Conservation (phyloP, 1,140 invertebrate genomes). For the Diachasmimorpha longicaudata region DNA sequence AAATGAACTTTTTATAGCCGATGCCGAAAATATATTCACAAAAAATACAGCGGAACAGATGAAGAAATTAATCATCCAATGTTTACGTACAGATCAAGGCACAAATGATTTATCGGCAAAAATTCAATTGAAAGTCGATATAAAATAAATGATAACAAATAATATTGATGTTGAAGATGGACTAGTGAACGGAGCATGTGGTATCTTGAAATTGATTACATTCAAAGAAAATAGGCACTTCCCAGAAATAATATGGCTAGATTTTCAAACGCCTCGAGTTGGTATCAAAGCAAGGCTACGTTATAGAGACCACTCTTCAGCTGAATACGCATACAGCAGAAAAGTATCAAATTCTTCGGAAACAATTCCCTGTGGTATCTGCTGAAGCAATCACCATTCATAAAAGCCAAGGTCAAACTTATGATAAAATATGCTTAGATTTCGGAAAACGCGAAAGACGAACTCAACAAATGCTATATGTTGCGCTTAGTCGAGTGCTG, state of each 20-base stretch:
- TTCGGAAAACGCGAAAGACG: background rate
- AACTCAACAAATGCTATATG: background rate
- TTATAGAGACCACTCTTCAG: background rate
- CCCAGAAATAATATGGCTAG: background rate
- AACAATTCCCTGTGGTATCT: background rate
- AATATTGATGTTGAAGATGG: background rate
- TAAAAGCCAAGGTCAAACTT: background rate
- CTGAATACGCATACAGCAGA: background rate
- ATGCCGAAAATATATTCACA: conserved; percentile 8
- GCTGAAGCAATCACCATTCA: background rate
- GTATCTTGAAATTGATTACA: background rate
- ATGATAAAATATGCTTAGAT: background rate
- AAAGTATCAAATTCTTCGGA: background rate
- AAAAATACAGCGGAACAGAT: conserved; percentile 5
- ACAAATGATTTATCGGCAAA: background rate
- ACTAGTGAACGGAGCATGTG: background rate
- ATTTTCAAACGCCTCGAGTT: background rate
- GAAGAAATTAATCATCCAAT: no score
- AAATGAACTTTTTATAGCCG: background rate
- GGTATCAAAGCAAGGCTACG: background rate
- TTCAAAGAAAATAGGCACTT: background rate
- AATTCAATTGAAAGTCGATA: background rate
- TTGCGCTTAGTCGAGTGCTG: background rate
- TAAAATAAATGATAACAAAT: background rate
- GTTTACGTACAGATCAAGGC: background rate